Conservation (phyloP, 2,113 vertebrate genomes). For the Catharus fuscescens region DNA sequence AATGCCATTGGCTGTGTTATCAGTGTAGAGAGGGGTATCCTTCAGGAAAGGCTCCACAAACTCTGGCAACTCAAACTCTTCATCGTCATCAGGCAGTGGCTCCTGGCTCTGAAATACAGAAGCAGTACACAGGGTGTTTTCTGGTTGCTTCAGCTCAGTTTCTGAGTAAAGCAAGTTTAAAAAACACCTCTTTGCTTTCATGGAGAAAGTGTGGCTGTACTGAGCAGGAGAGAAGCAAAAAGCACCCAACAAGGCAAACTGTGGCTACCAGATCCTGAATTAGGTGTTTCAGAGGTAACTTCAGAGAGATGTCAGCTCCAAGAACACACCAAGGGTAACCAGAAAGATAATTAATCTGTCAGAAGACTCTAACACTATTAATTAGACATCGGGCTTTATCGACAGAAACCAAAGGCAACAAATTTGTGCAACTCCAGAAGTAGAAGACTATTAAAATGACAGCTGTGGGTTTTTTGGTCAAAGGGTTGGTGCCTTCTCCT, state of each 20-base stretch:
- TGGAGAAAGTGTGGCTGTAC: background rate
- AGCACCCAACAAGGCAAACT: background rate
- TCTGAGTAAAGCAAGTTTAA: background rate
- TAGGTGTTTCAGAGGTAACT: fast-evolving
- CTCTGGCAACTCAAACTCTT: constrained; percentile 97
- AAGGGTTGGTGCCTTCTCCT: background rate
- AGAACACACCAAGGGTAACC: background rate
- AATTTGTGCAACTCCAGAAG: background rate
- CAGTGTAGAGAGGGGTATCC: constrained; percentile 95
- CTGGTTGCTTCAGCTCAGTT: background rate
- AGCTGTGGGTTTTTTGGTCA: background rate
- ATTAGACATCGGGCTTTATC: background rate
- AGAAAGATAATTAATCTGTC: background rate
- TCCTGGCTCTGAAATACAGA: constrained; percentile 88
- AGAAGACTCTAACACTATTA: background rate
- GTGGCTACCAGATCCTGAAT: background rate
- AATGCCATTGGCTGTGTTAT: constrained; percentile 97
- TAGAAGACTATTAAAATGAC: background rate
- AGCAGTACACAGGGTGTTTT: background rate
- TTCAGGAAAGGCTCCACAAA: constrained; percentile 96
- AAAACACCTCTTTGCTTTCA: background rate
- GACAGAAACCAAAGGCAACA: background rate
- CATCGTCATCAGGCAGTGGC: constrained; percentile 95
- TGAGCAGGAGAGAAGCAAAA: background rate
- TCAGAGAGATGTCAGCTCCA: background rate